These are phyloP conservation scores for Chromis chromis DNA, from an alignment of 2,797 vertebrate genomes.

Conservation along the genomic window DNA sequence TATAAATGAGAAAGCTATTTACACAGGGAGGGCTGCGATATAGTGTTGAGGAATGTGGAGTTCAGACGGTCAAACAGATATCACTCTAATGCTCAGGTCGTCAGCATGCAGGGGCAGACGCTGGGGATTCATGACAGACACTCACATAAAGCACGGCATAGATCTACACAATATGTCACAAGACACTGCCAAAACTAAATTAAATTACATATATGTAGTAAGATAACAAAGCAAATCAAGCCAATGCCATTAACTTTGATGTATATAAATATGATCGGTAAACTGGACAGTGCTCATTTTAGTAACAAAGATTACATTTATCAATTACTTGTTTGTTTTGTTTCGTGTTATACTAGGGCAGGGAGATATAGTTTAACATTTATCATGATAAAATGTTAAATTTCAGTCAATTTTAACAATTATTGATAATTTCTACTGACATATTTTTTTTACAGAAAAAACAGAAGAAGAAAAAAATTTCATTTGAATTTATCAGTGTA, in stretches of 20 bases:
- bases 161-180: slow-evolving; percentile 1
- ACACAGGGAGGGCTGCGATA: slow-evolving; percentile 29
- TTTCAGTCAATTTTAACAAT: too few species aligned
- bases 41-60: slow-evolving; percentile 41
- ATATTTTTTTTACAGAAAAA: too few species aligned
- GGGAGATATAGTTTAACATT: too few species aligned
- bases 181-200: not conserved
- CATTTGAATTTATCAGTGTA: too few species aligned
- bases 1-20: slow-evolving; percentile 55
- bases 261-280: not conserved
- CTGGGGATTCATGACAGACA: slow-evolving; percentile 23
- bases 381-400: too few species aligned
- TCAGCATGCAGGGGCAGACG: slow-evolving; percentile 24
- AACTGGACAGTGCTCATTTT: not conserved
- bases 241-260: not conserved
- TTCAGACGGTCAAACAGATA: slow-evolving; percentile 38
- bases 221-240: slow-evolving; percentile 21
- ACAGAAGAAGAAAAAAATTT: too few species aligned
- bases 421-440: too few species aligned
- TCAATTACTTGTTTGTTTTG: not conserved
- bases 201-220: slow-evolving; percentile 1
- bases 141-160: slow-evolving; percentile 6
- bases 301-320: not conserved
- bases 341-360: too few species aligned
- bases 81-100: slow-evolving; percentile 26